phyloP scores from a whole-genome alignment of 2,113 vertebrate genomes.

The Telmatochromis sp. region DNA sequence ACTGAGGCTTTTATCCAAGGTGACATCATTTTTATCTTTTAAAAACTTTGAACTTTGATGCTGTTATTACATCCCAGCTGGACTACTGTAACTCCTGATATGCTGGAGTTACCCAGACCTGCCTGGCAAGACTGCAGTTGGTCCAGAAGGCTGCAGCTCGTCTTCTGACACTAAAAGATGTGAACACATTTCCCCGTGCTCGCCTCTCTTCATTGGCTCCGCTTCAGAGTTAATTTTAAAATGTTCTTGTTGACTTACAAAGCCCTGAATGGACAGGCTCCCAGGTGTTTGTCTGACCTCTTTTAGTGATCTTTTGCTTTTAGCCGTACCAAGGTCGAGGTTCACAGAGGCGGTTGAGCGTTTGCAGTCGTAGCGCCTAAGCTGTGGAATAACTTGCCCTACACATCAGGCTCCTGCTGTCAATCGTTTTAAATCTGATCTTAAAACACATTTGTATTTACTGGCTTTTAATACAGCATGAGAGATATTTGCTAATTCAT shows the following conservation, averaged over 20 bases:
- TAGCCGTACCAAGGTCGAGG: background rate
- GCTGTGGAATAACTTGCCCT: accelerated
- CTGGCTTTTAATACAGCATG: no score
- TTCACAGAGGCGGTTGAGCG: accelerated
- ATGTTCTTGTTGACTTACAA: background rate
- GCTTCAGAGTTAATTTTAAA: accelerated
- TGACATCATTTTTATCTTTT: no score
- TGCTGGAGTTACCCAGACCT: no score
- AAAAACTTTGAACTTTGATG: no score
- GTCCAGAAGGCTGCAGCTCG: no score
- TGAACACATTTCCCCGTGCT: background rate
- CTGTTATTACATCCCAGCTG: no score
- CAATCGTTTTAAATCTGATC: no score
- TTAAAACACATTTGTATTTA: no score
- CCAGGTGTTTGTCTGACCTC: accelerated
- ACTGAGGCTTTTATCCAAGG: no score
- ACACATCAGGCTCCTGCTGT: background rate
- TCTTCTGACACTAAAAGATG: no score
- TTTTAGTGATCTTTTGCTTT: background rate
- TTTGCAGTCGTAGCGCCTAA: background rate
- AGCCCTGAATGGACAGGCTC: background rate
- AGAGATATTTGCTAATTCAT: background rate
- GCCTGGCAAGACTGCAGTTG: no score
- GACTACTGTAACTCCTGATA: no score
- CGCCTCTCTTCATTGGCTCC: background rate